phyloP scores from a whole-genome alignment of 2,888 invertebrate genomes.

The Tiliacea aurago region DNA sequence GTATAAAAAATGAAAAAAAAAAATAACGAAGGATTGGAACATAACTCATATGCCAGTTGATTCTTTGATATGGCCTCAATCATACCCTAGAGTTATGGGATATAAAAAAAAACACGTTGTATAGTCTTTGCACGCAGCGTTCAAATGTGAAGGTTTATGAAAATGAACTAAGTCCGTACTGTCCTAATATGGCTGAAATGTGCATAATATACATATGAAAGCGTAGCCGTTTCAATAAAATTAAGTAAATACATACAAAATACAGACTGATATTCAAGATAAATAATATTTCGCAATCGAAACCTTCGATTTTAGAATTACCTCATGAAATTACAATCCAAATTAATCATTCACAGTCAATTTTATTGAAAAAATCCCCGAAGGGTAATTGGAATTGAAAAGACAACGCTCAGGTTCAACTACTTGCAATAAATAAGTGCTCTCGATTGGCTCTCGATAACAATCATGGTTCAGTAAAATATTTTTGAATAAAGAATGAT shows the following conservation, averaged over 20 bases:
- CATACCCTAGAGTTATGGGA: no score
- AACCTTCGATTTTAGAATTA: background rate
- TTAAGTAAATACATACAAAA: background rate
- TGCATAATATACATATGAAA: background rate
- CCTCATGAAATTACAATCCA: constrained; percentile 35
- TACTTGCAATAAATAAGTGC: constrained; percentile 24
- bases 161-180: background rate
- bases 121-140: background rate
- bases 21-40: no score
- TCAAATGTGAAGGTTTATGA: background rate
- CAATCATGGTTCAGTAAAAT: constrained; percentile 9
- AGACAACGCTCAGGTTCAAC: constrained; percentile 34
- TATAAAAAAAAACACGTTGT: no score
- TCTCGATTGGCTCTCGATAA: constrained; percentile 8
- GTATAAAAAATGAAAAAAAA: no score
- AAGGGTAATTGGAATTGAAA: constrained; percentile 42
- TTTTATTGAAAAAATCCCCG: constrained; percentile 45
- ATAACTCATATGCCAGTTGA: no score
- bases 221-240: background rate
- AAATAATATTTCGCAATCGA: constrained; percentile 5
- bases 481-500: constrained; percentile 31
- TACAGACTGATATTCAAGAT: background rate
- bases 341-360: constrained; percentile 38
- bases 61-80: no score
- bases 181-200: background rate